Base-by-base conservation (phyloP, 2,113 vertebrate species). In the Leptocoma aspasia region DNA sequence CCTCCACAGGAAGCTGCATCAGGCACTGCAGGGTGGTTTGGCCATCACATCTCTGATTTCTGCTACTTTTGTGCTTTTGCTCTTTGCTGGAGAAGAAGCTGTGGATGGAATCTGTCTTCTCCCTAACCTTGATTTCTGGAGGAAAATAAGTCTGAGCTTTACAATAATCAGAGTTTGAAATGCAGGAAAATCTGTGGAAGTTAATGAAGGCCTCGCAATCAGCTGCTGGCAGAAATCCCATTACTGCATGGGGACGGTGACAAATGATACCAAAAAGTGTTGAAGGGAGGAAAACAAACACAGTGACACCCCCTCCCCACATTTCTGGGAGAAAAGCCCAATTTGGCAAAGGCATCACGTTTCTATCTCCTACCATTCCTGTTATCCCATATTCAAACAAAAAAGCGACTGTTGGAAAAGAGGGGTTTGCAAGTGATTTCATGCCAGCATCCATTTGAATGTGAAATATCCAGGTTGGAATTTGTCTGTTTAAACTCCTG, bases 301-400 rank as follows among this genome's bases (percentile, higher is more conserved):
- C 6, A 2, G 22, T 5, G 4, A 14, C 6, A 5, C 30, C 7
- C 8, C 15, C 17, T 3, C 7, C 8, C 13, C 22, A 10, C 15
- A 16, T 8, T 65, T 70, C 16, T 35, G 63, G 50, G 50, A 85
- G 37, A 33, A 76, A 82, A 7, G 6, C 10, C 42, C 21, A 12
- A 4, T 87, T 72, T 91, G 76, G 64, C 44, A 91, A 94, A 91
- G 9, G 8, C 66, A 41, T n/a, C 82, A 5, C 4, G 0, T 41
- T 76, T 42, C 83, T 27, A 13, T 28, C 60, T 69, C 1, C 0
- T 26, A 4, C n/a, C 4, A 0, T 31, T 44, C 30, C 1, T 0
- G 3, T 52, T 47, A 35, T 15, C 24, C 19, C 64, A 22, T 10
- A 21, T n/a, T 37, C 23, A 28, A 47, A 64, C 33, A 39, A 44